Conservation (phyloP, 2,113 vertebrate genomes). For the Peromyscus maniculatus region DNA sequence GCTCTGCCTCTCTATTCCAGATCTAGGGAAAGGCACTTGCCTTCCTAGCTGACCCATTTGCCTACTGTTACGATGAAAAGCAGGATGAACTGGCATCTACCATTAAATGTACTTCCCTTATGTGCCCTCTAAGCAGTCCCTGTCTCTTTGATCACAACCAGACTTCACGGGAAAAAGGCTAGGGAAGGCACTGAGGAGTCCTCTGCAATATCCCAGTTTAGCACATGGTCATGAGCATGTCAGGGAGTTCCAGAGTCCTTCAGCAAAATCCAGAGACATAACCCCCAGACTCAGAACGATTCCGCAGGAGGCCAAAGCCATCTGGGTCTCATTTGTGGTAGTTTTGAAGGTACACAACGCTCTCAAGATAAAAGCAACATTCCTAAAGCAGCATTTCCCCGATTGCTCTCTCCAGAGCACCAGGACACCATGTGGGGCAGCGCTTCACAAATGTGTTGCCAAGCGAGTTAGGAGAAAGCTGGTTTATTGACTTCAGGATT, state of each 20-base stretch:
- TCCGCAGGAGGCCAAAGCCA: neutral
- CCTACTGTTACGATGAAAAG: neutral
- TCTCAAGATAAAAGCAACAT: slow-evolving; percentile 50
- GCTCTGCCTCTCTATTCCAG: neutral
- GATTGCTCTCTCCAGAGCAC: neutral
- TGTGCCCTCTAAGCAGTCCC: neutral
- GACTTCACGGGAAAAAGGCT: neutral
- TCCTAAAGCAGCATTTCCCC: neutral
- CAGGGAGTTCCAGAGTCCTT: neutral
- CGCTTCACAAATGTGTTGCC: neutral
- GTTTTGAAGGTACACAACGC: slow-evolving; percentile 45
- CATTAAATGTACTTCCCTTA: neutral
- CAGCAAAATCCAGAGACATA: neutral
- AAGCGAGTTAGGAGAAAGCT: neutral
- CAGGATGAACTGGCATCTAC: neutral
- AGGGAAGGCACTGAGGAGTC: neutral
- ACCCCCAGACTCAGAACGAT: neutral
- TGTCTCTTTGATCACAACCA: neutral
- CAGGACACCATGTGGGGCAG: neutral
- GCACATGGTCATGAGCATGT: too few species aligned
- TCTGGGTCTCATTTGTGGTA: slow-evolving; percentile 25
- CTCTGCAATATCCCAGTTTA: neutral
- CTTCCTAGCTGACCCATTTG: neutral
- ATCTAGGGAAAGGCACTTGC: neutral
- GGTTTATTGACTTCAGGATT: neutral